Evolutionary conservation across 2,888 invertebrate species (phyloP).

Genomic region (Patella caerulea): DNA sequence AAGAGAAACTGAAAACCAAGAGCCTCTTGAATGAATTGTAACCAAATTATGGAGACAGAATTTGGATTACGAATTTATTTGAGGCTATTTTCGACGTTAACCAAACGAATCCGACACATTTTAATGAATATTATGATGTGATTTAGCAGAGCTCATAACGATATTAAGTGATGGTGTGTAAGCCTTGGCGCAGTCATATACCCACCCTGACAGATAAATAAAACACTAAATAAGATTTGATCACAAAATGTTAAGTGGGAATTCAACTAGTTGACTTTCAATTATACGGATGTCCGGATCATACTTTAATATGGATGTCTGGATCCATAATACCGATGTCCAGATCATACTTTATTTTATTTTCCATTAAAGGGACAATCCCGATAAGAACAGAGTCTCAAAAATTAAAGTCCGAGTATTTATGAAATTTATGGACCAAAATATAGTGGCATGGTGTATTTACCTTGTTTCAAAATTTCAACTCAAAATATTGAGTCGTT

Average conservation of each 20-base stretch:
- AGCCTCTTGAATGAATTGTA: conserved; percentile 4
- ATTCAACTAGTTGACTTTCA: conserved; percentile 6
- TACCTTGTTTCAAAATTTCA: too few species aligned
- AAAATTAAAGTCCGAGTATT: too few species aligned
- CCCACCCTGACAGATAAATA: not conserved
- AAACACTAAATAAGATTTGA: not conserved
- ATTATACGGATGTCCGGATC: not conserved
- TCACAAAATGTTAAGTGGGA: not conserved
- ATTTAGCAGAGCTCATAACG: not conserved
- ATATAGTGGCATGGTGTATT: too few species aligned
- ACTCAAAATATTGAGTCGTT: too few species aligned
- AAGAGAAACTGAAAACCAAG: not conserved
- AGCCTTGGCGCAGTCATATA: not conserved
- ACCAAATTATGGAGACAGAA: not conserved
- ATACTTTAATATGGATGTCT: not conserved
- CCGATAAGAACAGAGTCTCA: too few species aligned
- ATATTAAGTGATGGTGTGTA: not conserved
- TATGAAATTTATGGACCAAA: too few species aligned
- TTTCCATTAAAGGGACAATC: too few species aligned
- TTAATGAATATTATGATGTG: not conserved
- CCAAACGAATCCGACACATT: not conserved
- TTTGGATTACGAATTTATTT: conserved; percentile 2
- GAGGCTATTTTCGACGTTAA: conserved; percentile 5
- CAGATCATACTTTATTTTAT: too few species aligned
- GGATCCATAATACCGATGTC: too few species aligned